phyloP scores from a whole-genome alignment of 2,113 vertebrate species.

The Notiomystis cincta region DNA sequence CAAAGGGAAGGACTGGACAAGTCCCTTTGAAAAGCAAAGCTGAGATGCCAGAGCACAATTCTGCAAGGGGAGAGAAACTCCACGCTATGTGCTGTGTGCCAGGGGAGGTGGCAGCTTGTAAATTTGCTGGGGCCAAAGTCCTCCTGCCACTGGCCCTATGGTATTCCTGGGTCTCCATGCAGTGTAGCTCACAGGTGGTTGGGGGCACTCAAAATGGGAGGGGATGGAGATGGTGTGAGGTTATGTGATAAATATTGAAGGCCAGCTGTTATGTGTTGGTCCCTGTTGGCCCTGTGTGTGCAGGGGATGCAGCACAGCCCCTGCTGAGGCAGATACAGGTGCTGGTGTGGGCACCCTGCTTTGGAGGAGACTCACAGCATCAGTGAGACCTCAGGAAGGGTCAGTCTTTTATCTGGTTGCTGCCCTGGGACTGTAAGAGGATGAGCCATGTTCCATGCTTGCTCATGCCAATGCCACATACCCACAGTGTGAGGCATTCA shows the following conservation, averaged over 20 bases:
- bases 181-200: fast-evolving
- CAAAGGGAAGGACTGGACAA: fast-evolving
- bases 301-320: background rate
- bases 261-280: background rate
- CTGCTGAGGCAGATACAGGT: background rate
- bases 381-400: background rate
- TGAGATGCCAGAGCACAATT: background rate
- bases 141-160: background rate
- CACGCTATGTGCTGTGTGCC: background rate
- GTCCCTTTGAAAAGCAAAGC: background rate
- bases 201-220: background rate
- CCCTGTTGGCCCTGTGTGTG: background rate
- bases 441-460: background rate
- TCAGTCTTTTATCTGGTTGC: background rate
- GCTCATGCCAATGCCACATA: fast-evolving
- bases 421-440: background rate
- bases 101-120: background rate
- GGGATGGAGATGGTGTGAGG: background rate
- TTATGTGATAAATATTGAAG: background rate
- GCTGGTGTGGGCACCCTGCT: background rate
- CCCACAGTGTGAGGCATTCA: background rate
- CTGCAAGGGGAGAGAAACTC: background rate
- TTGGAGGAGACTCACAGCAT: background rate
- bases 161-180: background rate
- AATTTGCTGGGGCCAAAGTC: background rate